phyloP scores from a whole-genome alignment of 1,140 invertebrate genomes.

The Drosophila biarmipes region DNA sequence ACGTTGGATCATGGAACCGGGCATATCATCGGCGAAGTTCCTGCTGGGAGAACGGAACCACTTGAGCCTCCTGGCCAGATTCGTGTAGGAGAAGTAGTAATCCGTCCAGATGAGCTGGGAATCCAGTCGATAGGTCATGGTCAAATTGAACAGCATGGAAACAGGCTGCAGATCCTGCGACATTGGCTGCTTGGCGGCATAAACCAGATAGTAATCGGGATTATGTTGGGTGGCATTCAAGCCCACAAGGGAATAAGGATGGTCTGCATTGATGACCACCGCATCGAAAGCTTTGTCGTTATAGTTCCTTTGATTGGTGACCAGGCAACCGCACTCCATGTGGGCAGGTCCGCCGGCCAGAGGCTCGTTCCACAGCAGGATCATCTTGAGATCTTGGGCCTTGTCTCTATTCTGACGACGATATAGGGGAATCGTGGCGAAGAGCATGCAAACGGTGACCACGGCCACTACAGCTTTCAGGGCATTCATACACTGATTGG shows the following conservation, averaged over 20 bases:
- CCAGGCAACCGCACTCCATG: conserved; percentile 50
- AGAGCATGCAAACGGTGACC: conserved; percentile 21
- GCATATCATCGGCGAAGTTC: conserved; percentile 8
- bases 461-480: conserved; percentile 15
- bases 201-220: conserved; percentile 37
- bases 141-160: conserved; percentile 38
- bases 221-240: conserved; percentile 14
- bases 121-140: conserved; percentile 63
- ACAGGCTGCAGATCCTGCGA: conserved; percentile 1
- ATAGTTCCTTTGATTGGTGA: conserved; percentile 29
- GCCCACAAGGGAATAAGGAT: conserved; percentile 17
- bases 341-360: not conserved
- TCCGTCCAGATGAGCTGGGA: conserved; percentile 55
- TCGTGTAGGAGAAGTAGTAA: conserved; percentile 28
- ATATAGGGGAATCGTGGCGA: conserved; percentile 12
- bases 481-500: conserved; percentile 10
- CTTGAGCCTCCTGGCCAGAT: not conserved
- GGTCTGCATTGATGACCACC: conserved; percentile 56
- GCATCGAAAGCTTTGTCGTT: conserved; percentile 24
- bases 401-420: not conserved
- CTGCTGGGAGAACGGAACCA: conserved; percentile 4
- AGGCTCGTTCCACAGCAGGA: conserved; percentile 53
- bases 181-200: conserved; percentile 27
- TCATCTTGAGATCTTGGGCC: conserved; percentile 2
- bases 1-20: not conserved